Evolutionary conservation across 2,113 vertebrate genomes (phyloP), one percentile per base, ranked within the genome.

Genomic region (Dromas ardeola): DNA sequence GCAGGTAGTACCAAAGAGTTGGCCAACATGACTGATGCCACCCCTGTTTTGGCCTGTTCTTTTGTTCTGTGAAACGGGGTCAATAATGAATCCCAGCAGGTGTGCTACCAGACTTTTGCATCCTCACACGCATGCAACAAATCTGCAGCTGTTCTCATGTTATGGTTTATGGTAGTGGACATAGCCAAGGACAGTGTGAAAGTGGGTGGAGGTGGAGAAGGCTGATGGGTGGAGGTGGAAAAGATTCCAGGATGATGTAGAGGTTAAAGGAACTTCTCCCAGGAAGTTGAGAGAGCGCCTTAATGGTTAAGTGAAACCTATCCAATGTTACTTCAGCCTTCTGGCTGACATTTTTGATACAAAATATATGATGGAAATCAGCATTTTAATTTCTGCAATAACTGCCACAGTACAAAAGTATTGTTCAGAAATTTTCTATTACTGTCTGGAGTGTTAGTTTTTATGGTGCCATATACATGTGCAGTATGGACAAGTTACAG

Each of bases 401-500:
- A 86, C 32, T 4, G 2, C 61, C 77, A 50, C 14, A 47, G 36
- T 59, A 70, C 61, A 79, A 66, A 95, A 90, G 49, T 61, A 87
- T 65, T 71, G 72, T 81, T 86, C 83, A 91, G 86, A 84, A 90
- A 45, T 79, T 36, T 86, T 92, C 88, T 94, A 18, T 92, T 88
- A 34, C 69, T 93, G 76, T 72, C 90, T 94, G 76, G 92, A 92
- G 80, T 34, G 47, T 69, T 92, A 71, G 61, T 59, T 95, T 95
- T 97, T 95, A 95, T 87, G 70, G 40, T 94, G 69, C 83, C 81
- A 69, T 93, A 88, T 81, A 90, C 65, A 47, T 92, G 47, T 69
- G 83, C 80, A 76, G 61, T 67, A 86, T 38, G 76, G 69, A 84
- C 47, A 95, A 94, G 77, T 97, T 97, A 96, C 72, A 85, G 82